Evolutionary conservation across 2,113 vertebrate genomes (phyloP).

Genomic region (Lophochroa leadbeateri): DNA sequence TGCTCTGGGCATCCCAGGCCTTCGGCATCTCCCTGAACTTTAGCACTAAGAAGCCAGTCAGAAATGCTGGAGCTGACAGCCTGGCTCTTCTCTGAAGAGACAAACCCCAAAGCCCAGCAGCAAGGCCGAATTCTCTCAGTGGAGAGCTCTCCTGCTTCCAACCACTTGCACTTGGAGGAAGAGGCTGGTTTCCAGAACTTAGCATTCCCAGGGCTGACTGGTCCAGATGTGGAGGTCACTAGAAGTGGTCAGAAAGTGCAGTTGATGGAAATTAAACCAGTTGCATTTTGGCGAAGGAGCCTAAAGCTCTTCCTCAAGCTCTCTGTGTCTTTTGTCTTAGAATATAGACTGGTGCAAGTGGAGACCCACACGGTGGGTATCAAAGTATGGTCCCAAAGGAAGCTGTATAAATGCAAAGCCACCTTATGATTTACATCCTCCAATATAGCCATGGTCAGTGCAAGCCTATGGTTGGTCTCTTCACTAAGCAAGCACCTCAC

Average conservation of each 20-base stretch:
- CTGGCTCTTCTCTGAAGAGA: not conserved
- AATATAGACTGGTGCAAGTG: not conserved
- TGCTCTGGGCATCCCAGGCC: not conserved
- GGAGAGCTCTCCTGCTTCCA: not conserved
- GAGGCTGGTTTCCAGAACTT: not conserved
- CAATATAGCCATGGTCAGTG: not conserved
- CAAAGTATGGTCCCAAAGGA: not conserved
- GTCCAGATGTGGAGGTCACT: accelerated
- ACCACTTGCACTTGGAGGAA: not conserved
- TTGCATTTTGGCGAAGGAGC: not conserved
- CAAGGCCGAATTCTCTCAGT: not conserved
- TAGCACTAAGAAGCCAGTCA: not conserved
- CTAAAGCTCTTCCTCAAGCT: not conserved
- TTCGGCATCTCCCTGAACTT: not conserved
- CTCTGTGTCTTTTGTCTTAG: not conserved
- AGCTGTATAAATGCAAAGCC: not conserved
- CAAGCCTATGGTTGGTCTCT: not conserved
- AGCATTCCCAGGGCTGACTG: accelerated
- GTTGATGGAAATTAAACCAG: not conserved
- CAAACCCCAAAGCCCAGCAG: not conserved
- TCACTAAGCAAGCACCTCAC: not conserved
- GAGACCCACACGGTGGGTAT: not conserved
- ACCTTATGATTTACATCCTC: not conserved
- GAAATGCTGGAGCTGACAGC: not conserved
- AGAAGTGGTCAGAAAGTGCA: not conserved